These are phyloP conservation scores for Raja brachyura DNA, from an alignment of 2,113 vertebrate species.

Conservation along the genomic window DNA sequence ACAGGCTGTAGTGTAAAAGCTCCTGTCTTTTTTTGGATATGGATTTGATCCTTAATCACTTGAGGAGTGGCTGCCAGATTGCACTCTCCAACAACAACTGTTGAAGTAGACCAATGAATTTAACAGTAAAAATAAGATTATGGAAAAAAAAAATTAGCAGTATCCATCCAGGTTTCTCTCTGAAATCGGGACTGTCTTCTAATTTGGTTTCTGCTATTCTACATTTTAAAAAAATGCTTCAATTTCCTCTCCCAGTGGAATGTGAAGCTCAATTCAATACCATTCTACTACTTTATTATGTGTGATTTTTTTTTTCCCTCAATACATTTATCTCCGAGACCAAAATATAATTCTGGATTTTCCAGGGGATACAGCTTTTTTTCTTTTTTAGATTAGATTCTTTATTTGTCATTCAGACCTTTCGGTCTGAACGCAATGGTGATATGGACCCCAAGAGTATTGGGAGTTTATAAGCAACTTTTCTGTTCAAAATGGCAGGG, in stretches of 20 bases:
- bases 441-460: neutral
- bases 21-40: too few species aligned
- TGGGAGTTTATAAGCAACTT: neutral
- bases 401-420: too few species aligned
- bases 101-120: neutral
- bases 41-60: too few species aligned
- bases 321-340: neutral
- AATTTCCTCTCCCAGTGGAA: neutral
- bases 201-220: neutral
- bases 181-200: neutral
- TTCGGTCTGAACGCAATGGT: too few species aligned
- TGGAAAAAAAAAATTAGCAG: neutral
- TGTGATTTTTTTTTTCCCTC: neutral
- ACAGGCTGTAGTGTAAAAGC: too few species aligned
- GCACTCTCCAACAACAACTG: neutral
- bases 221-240: neutral
- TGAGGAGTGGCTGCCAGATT: neutral
- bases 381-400: too few species aligned
- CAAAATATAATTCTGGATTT: neutral
- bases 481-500: too few species aligned
- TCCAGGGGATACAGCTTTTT: too few species aligned
- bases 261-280: neutral
- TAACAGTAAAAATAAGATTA: neutral
- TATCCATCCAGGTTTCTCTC: neutral
- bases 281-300: too few species aligned